phyloP scores from a whole-genome alignment of 2,888 invertebrate species.

The Troides helena region DNA sequence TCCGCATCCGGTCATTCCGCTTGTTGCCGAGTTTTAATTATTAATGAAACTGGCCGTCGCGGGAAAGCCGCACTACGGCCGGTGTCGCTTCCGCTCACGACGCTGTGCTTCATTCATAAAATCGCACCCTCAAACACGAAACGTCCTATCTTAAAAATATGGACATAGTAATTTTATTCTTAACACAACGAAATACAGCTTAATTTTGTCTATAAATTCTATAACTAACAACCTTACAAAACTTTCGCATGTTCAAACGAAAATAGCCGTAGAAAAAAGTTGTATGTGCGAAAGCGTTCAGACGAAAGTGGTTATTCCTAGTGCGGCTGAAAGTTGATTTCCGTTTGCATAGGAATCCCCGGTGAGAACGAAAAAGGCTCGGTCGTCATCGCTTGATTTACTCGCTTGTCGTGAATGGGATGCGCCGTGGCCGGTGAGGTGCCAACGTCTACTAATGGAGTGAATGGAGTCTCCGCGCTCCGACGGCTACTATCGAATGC shows the following conservation, averaged over 20 bases:
- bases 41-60: slow-evolving; percentile 76
- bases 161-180: slow-evolving; percentile 46
- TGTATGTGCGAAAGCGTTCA: slow-evolving; percentile 62
- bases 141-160: slow-evolving; percentile 43
- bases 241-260: slow-evolving; percentile 45
- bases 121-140: slow-evolving; percentile 43
- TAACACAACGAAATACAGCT: slow-evolving; percentile 44
- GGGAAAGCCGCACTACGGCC: slow-evolving; percentile 78
- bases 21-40: slow-evolving; percentile 76
- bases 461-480: slow-evolving; percentile 60
- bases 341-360: slow-evolving; percentile 61
- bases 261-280: slow-evolving; percentile 75
- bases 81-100: slow-evolving; percentile 76
- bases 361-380: slow-evolving; percentile 59
- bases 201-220: slow-evolving; percentile 35
- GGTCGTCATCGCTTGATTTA: slow-evolving; percentile 70
- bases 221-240: slow-evolving; percentile 22
- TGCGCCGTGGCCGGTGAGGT: slow-evolving; percentile 71
- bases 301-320: slow-evolving; percentile 74
- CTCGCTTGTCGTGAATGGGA: slow-evolving; percentile 75
- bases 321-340: slow-evolving; percentile 73
- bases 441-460: slow-evolving; percentile 70
- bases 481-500: slow-evolving; percentile 39
- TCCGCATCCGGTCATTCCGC: slow-evolving; percentile 75
- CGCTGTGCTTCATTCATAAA: slow-evolving; percentile 80